Evolutionary conservation across 2,888 invertebrate genomes (phyloP).

Genomic region (Diarsia dahlii): DNA sequence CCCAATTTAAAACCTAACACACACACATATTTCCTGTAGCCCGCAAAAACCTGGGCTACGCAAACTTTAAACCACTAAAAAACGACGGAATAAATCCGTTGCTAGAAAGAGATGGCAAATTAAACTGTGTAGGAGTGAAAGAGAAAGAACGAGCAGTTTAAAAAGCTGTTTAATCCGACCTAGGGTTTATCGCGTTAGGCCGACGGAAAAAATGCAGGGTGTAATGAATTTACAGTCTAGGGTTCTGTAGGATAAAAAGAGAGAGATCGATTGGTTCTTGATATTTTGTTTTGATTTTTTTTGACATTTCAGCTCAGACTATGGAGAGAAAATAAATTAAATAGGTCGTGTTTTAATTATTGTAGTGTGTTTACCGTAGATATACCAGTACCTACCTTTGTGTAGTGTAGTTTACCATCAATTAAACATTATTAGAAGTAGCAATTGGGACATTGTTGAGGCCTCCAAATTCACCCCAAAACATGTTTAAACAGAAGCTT

Average conservation of each 20-base stretch:
- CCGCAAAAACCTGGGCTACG: slow-evolving; percentile 43
- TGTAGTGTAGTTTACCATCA: background rate
- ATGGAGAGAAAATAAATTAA: background rate
- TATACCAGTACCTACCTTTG: background rate
- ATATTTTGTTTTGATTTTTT: background rate
- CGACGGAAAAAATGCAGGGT: slow-evolving; percentile 60
- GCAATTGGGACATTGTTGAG: background rate
- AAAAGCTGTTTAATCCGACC: slow-evolving; percentile 69
- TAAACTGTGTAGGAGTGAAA: slow-evolving; percentile 24
- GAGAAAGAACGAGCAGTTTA: slow-evolving; percentile 63
- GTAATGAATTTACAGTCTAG: slow-evolving; percentile 54
- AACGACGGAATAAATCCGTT: slow-evolving; percentile 50
- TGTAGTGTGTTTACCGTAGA: background rate
- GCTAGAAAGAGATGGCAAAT: slow-evolving; percentile 41
- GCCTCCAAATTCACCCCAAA: fast-evolving
- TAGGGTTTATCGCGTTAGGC: slow-evolving; percentile 72
- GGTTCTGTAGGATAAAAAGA: slow-evolving; percentile 45
- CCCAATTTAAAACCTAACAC: slow-evolving; percentile 33
- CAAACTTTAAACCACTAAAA: slow-evolving; percentile 61
- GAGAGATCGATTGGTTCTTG: slow-evolving; percentile 21
- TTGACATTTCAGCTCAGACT: background rate
- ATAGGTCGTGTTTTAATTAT: background rate
- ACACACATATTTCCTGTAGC: slow-evolving; percentile 14
- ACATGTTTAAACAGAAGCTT: background rate
- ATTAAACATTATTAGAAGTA: background rate